A percentile compares a stretch with the other conserved stretches of the same genome.
Conservation (phyloP, 1,140 invertebrate genomes). For the Drosophila jambulina region DNA sequence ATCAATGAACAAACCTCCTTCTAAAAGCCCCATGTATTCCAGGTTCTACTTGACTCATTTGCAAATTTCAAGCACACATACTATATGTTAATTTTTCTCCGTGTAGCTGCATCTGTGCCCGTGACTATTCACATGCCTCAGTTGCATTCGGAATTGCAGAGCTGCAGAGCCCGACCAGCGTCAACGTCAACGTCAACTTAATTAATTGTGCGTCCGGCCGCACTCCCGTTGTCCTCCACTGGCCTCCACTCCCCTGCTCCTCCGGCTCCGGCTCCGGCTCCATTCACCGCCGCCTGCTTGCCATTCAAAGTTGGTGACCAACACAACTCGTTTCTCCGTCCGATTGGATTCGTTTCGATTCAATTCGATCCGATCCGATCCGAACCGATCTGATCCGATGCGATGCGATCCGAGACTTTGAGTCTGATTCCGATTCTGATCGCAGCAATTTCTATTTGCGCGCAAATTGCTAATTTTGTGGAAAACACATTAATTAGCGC, state of each 20-base stretch:
- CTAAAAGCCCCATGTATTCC: not conserved
- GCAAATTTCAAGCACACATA: not conserved
- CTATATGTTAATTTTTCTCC: not conserved
- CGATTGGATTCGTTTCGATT: slow-evolving; percentile 5
- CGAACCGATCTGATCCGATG: slow-evolving; percentile 18
- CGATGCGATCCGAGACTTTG: slow-evolving; percentile 25
- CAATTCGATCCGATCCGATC: slow-evolving; percentile 3
- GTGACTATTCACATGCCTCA: slow-evolving; percentile 45
- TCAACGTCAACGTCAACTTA: slow-evolving; percentile 75
- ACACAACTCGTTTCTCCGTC: slow-evolving; percentile 44
- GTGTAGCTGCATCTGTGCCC: slow-evolving; percentile 10
- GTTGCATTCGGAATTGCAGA: slow-evolving; percentile 41
- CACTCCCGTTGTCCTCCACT: slow-evolving; percentile 42
- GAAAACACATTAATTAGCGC: slow-evolving; percentile 84
- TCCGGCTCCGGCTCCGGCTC: not conserved
- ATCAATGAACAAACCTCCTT: not conserved
- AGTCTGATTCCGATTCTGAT: slow-evolving; percentile 47
- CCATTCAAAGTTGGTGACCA: slow-evolving; percentile 44
- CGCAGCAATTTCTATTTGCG: slow-evolving; percentile 76
- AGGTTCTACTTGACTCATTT: not conserved
- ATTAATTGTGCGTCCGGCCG: slow-evolving; percentile 82
- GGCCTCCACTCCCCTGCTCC: not conserved
- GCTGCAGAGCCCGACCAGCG: slow-evolving; percentile 22
- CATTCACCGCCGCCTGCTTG: slow-evolving; percentile 22
- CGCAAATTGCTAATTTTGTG: slow-evolving; percentile 83